A percentile compares a stretch with the other conserved stretches of the same genome.
Conservation (phyloP, 2,888 invertebrate species). For the Andricus quercusramuli region DNA sequence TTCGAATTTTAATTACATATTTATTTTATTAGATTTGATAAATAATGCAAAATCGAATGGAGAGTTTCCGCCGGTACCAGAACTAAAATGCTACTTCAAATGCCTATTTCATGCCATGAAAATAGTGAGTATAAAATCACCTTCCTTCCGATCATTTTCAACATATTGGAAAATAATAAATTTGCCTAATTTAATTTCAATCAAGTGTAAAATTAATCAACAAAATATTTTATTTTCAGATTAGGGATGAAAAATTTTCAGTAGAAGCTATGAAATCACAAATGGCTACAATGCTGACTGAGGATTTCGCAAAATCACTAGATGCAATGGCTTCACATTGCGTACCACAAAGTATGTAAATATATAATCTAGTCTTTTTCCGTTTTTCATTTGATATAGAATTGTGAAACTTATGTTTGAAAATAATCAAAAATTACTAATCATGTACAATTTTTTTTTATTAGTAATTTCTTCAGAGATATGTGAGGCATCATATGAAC, state of each 20-base stretch:
- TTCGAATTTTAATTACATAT: background rate
- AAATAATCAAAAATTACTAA: too few species aligned
- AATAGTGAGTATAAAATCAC: conserved; percentile 73
- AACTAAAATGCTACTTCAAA: conserved; percentile 79
- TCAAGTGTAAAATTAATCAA: background rate
- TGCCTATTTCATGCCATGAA: conserved; percentile 80
- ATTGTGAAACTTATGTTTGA: too few species aligned
- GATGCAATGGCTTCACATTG: too few species aligned
- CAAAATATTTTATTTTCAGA: background rate
- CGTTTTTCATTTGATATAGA: too few species aligned
- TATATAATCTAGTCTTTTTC: too few species aligned
- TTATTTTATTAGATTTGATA: conserved; percentile 60
- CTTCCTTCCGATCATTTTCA: too few species aligned
- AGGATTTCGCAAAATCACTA: conserved; percentile 4
- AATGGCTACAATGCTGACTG: background rate
- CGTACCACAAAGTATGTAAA: too few species aligned
- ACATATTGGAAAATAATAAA: background rate
- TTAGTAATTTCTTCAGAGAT: too few species aligned
- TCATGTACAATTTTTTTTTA: too few species aligned
- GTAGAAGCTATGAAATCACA: conserved; percentile 2
- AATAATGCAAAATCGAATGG: conserved; percentile 57
- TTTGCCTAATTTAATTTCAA: background rate
- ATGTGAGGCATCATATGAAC: too few species aligned
- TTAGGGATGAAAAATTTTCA: conserved; percentile 27
- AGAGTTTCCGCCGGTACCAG: conserved; percentile 54